These are phyloP conservation scores for Drosophila lacicola DNA, from an alignment of 2,888 invertebrate genomes.

Conservation along the genomic window DNA sequence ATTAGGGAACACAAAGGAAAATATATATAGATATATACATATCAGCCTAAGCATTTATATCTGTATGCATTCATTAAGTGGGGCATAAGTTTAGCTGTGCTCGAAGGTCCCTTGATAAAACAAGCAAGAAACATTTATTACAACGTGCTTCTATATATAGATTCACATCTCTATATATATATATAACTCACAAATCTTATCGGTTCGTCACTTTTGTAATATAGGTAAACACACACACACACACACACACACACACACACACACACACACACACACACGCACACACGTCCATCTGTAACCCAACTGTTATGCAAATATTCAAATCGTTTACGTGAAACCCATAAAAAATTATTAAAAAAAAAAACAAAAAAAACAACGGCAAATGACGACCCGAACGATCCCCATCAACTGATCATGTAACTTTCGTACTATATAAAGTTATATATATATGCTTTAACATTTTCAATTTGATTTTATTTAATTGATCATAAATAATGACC, in stretches of 20 bases:
- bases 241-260: slow-evolving; percentile 7
- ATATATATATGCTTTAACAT: slow-evolving; percentile 4
- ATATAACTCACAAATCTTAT: slow-evolving; percentile 44
- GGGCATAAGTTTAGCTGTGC: neutral
- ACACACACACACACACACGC: slow-evolving; percentile 9
- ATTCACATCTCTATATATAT: neutral
- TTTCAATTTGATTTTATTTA: slow-evolving; percentile 23
- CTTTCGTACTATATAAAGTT: slow-evolving; percentile 2
- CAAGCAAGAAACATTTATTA: neutral
- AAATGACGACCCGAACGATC: slow-evolving; percentile 21
- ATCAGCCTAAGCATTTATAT: neutral
- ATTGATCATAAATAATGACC: slow-evolving; percentile 28
- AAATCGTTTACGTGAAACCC: slow-evolving; percentile 7
- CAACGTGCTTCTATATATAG: slow-evolving; percentile 2
- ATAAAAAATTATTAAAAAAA: slow-evolving; percentile 4
- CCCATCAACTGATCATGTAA: slow-evolving; percentile 26
- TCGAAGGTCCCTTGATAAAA: slow-evolving; percentile 10
- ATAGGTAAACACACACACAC: slow-evolving; percentile 6
- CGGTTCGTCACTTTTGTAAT: slow-evolving; percentile 29
- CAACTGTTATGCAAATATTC: slow-evolving; percentile 34
- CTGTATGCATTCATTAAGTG: neutral
- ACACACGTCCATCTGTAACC: slow-evolving; percentile 6
- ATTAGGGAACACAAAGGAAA: neutral
- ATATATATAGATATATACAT: neutral
- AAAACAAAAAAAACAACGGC: neutral